A percentile compares a stretch with the other conserved stretches of the same genome.
These are phyloP conservation scores for Gryllus longicercus DNA, from an alignment of 2,888 invertebrate genomes.

Conservation along the genomic window DNA sequence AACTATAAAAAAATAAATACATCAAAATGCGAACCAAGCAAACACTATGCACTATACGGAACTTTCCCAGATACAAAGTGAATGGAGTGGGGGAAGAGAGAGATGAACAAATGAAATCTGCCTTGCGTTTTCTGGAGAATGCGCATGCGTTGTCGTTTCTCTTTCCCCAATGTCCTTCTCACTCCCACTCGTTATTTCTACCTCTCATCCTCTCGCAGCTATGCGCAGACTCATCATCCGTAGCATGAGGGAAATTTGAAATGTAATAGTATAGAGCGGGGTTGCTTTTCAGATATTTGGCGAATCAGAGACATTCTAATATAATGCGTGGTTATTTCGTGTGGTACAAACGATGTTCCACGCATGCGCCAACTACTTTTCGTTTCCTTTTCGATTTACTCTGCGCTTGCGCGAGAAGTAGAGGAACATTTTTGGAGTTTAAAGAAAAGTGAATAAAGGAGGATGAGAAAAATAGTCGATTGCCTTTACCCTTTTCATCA, in stretches of 20 bases:
- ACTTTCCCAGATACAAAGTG: conserved; percentile 21
- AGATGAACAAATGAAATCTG: conserved; percentile 18
- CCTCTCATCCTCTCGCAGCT: not conserved
- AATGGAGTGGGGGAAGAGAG: not conserved
- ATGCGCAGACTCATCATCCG: not conserved
- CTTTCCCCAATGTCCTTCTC: not conserved
- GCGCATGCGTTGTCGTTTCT: not conserved
- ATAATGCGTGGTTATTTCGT: too few species aligned
- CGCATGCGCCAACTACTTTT: too few species aligned
- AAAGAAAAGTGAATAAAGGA: too few species aligned
- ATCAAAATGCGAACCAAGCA: not conserved
- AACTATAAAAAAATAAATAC: conserved; percentile 11
- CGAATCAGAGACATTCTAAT: too few species aligned
- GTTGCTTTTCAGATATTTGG: too few species aligned
- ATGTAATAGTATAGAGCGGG: too few species aligned
- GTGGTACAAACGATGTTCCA: too few species aligned
- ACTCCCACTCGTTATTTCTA: conserved; percentile 2
- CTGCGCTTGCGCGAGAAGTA: too few species aligned
- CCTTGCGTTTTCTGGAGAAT: not conserved
- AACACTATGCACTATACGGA: conserved; percentile 12
- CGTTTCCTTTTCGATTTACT: too few species aligned
- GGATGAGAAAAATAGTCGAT: too few species aligned
- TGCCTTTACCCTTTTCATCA: too few species aligned
- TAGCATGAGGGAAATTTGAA: not conserved
- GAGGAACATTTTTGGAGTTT: too few species aligned